Percentiles rank a stretch among this genome's conserved stretches.
Conservation (phyloP, 2,888 invertebrate genomes). For the Nebria salina region DNA sequence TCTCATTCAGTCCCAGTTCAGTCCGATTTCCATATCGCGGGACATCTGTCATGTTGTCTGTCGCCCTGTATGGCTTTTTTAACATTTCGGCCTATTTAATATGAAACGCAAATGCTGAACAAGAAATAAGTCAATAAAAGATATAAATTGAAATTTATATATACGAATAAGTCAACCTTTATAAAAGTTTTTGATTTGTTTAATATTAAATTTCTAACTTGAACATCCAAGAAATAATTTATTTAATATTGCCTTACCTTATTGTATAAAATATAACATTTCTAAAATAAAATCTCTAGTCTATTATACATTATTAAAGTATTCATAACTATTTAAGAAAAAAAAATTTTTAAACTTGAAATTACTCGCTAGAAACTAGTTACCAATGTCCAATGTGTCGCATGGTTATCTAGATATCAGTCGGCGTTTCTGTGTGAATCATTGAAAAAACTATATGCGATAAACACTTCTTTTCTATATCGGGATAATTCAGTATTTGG, state of each 20-base stretch:
- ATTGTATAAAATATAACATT: no score
- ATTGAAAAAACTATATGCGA: slow-evolving; percentile 52
- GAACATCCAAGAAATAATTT: no score
- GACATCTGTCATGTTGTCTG: slow-evolving; percentile 57
- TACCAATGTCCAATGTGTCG: slow-evolving; percentile 15
- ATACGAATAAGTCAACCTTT: no score
- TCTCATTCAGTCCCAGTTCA: slow-evolving; percentile 49
- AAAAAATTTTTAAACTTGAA: background rate
- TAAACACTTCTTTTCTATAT: slow-evolving; percentile 52
- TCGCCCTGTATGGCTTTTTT: background rate
- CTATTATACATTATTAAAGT: no score
- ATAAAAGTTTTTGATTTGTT: no score
- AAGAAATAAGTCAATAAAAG: no score
- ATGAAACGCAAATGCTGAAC: slow-evolving; percentile 11
- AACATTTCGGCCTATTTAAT: slow-evolving; percentile 8
- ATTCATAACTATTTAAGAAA: background rate
- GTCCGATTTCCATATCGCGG: slow-evolving; percentile 57
- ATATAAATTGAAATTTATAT: no score
- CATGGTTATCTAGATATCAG: slow-evolving; percentile 55
- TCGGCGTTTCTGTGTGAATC: slow-evolving; percentile 53
- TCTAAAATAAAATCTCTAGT: no score
- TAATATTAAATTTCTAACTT: no score
- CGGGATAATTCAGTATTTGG: slow-evolving; percentile 52
- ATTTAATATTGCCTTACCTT: no score
- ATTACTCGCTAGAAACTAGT: background rate